Conservation (phyloP, 2,888 invertebrate species). For the Pogonocherus hispidulus region DNA sequence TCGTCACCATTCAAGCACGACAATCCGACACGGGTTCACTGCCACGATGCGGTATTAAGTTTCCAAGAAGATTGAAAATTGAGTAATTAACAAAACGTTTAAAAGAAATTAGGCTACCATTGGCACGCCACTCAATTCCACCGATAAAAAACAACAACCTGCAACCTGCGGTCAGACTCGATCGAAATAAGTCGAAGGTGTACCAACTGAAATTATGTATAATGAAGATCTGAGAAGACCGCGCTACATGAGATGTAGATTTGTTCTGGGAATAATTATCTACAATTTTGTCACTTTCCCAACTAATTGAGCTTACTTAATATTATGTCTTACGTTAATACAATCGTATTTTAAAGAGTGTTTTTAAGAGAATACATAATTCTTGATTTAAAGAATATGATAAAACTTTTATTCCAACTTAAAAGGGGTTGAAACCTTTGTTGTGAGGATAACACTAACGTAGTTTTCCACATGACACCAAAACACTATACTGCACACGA, state of each 20-base stretch:
- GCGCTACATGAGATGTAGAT: neutral
- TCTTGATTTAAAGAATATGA: too few species aligned
- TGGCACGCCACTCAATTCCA: constrained; percentile 15
- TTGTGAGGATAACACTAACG: too few species aligned
- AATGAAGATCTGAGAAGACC: neutral
- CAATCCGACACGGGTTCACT: constrained; percentile 38
- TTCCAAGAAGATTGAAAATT: constrained; percentile 50
- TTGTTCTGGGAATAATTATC: neutral
- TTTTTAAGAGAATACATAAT: too few species aligned
- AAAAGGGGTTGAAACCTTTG: too few species aligned
- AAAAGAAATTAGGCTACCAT: constrained; percentile 35
- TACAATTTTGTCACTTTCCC: neutral
- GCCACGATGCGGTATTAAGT: constrained; percentile 39
- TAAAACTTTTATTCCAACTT: too few species aligned
- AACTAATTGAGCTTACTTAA: too few species aligned
- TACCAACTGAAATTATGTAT: neutral
- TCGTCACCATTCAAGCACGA: constrained; percentile 26
- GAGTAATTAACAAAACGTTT: constrained; percentile 53
- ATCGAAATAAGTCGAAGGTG: constrained; percentile 14
- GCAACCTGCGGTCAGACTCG: constrained; percentile 15
- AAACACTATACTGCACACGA: too few species aligned
- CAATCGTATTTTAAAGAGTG: too few species aligned
- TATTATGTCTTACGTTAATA: too few species aligned
- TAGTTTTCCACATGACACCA: too few species aligned
- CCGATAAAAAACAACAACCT: constrained; percentile 16